These are phyloP conservation scores for Chromoteleia sp. DNA, from an alignment of 2,888 invertebrate genomes.

Conservation along the genomic window DNA sequence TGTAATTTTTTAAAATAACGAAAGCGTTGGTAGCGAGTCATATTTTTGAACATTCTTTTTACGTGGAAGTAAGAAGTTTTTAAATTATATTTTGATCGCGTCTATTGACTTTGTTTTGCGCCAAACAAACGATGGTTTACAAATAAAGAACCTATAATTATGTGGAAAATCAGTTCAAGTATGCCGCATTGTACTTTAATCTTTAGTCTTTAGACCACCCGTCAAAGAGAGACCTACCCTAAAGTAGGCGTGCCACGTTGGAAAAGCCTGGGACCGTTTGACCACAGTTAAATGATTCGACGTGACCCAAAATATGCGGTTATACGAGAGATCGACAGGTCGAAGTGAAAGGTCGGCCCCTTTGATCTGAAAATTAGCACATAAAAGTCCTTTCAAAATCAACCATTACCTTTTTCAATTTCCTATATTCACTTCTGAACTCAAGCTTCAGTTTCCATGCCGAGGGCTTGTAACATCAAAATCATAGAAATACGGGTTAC, in stretches of 20 bases:
- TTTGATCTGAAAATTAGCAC: conserved; percentile 40
- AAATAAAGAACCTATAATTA: too few species aligned
- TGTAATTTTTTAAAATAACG: too few species aligned
- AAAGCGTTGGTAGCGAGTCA: too few species aligned
- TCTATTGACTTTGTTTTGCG: too few species aligned
- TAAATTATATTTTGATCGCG: too few species aligned
- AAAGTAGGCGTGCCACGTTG: not conserved
- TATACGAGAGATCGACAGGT: conserved; percentile 48
- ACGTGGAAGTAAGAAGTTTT: too few species aligned
- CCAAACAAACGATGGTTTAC: too few species aligned
- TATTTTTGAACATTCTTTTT: too few species aligned
- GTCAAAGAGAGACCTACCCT: too few species aligned
- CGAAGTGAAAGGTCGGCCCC: conserved; percentile 17
- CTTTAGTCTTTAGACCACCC: too few species aligned
- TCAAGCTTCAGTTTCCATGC: conserved; percentile 32
- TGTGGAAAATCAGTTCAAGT: too few species aligned
- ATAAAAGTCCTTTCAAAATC: conserved; percentile 49
- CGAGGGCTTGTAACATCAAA: conserved; percentile 33
- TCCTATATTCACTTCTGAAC: conserved; percentile 21
- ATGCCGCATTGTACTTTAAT: too few species aligned
- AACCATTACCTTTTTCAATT: conserved; percentile 40
- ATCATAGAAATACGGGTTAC: conserved; percentile 53
- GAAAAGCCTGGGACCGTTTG: conserved; percentile 30
- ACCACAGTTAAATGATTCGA: not conserved
- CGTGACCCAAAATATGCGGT: conserved; percentile 27